A percentile compares a stretch with the other conserved stretches of the same genome.
phyloP scores from a whole-genome alignment of 2,888 invertebrate species.

The Melieria omissa region DNA sequence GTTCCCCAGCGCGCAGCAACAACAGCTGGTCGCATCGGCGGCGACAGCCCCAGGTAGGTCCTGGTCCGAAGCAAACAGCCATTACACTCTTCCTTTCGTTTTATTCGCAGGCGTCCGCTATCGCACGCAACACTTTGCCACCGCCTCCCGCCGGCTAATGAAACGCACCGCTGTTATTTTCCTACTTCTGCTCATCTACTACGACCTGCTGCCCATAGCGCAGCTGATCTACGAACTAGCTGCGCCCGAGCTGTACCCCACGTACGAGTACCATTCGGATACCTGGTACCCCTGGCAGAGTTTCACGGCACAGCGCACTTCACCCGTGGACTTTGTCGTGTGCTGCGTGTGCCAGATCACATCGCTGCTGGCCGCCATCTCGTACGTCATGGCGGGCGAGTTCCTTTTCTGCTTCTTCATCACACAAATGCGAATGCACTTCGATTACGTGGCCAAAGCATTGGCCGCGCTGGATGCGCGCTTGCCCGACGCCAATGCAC shows the following conservation, averaged over 20 bases:
- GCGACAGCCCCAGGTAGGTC: neutral
- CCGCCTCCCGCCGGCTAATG: slow-evolving; percentile 45
- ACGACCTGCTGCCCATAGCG: slow-evolving; percentile 51
- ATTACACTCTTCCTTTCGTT: neutral
- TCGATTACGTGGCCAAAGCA: slow-evolving; percentile 50
- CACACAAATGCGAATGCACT: slow-evolving; percentile 56
- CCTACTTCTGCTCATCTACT: slow-evolving; percentile 41
- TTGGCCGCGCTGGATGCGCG: slow-evolving; percentile 47
- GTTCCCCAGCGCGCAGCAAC: slow-evolving; percentile 35
- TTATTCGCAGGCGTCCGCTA: neutral
- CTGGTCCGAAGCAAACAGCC: no score
- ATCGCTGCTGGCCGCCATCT: slow-evolving; percentile 28
- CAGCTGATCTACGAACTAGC: slow-evolving; percentile 46
- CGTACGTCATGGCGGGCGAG: slow-evolving; percentile 49
- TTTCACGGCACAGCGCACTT: slow-evolving; percentile 28
- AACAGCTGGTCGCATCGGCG: slow-evolving; percentile 30
- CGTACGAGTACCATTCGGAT: slow-evolving; percentile 54
- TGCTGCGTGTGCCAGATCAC: slow-evolving; percentile 46
- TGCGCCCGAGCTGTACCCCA: slow-evolving; percentile 24
- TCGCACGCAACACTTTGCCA: slow-evolving; percentile 37
- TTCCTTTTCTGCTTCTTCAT: slow-evolving; percentile 54
- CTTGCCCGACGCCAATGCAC: slow-evolving; percentile 41
- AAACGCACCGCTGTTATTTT: slow-evolving; percentile 42
- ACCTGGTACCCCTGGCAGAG: slow-evolving; percentile 62
- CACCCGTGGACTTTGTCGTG: slow-evolving; percentile 40